phyloP scores from a whole-genome alignment of 2,113 vertebrate species.

The Charina bottae region DNA sequence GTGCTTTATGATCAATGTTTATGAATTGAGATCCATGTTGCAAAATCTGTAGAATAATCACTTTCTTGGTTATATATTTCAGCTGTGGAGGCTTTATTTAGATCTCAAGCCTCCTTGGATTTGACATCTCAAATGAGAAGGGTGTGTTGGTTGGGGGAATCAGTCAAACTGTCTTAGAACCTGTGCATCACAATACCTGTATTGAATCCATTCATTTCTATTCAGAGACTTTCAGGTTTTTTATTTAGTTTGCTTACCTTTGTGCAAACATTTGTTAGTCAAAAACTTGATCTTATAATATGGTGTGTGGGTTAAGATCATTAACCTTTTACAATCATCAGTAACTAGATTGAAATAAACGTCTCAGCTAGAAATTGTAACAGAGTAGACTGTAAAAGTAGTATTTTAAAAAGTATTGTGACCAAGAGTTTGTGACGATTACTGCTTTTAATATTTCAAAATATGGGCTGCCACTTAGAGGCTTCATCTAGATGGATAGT shows the following conservation, averaged over 20 bases:
- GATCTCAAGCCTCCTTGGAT: neutral
- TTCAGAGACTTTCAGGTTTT: neutral
- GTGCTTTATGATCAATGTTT: neutral
- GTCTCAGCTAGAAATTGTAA: constrained; percentile 3
- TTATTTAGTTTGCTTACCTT: neutral
- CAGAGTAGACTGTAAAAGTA: constrained; percentile 23
- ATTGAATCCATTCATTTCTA: neutral
- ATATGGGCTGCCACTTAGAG: constrained; percentile 24
- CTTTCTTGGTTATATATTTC: neutral
- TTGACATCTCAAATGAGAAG: neutral
- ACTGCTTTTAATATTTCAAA: constrained; percentile 54
- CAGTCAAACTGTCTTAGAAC: neutral
- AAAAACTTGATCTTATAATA: constrained; percentile 3
- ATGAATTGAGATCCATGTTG: neutral
- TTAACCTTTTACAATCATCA: constrained; percentile 27
- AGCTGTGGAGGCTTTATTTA: neutral
- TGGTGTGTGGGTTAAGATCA: constrained; percentile 27
- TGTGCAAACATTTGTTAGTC: neutral
- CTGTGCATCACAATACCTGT: neutral
- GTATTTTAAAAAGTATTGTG: constrained; percentile 52
- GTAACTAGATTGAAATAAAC: constrained; percentile 36
- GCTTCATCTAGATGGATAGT: neutral
- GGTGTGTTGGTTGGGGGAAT: neutral
- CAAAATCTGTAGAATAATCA: neutral
- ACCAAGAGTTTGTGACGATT: constrained; percentile 57